phyloP scores from a whole-genome alignment of 2,888 invertebrate genomes.

The Drosophila nr. perissopoda region DNA sequence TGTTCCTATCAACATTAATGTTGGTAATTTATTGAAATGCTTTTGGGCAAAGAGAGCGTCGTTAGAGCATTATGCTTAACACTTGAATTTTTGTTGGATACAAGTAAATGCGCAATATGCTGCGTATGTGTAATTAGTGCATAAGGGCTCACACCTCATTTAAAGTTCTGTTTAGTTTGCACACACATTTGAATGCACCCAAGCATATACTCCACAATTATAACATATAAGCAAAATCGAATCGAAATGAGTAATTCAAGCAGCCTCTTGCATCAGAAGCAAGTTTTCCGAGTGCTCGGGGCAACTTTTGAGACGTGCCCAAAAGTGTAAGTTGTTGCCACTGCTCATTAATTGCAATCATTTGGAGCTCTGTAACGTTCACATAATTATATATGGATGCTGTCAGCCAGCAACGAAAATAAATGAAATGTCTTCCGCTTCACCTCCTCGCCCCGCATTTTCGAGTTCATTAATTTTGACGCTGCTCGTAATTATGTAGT shows the following conservation, averaged over 20 bases:
- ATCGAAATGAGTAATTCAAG: constrained; percentile 42
- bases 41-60: constrained; percentile 56
- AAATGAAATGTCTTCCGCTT: constrained; percentile 13
- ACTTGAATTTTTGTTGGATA: not conserved
- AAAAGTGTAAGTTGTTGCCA: constrained; percentile 32
- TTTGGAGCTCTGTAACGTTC: constrained; percentile 13
- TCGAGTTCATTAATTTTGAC: constrained; percentile 68
- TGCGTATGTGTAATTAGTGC: constrained; percentile 35
- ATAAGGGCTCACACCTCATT: constrained; percentile 21
- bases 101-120: constrained; percentile 47
- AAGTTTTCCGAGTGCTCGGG: constrained; percentile 34
- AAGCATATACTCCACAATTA: constrained; percentile 11
- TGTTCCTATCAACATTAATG: constrained; percentile 56
- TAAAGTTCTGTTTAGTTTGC: constrained; percentile 29
- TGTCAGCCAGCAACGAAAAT: constrained; percentile 10
- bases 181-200: constrained; percentile 33
- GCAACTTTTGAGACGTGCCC: constrained; percentile 51
- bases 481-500: constrained; percentile 58
- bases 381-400: constrained; percentile 7
- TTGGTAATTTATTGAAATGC: constrained; percentile 69
- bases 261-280: constrained; percentile 48
- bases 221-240: constrained; percentile 42
- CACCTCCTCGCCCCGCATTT: constrained; percentile 25
- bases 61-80: constrained; percentile 28
- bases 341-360: constrained; percentile 58